phyloP scores from a whole-genome alignment of 2,797 vertebrate genomes.

The Rhabdophis nuchalis region DNA sequence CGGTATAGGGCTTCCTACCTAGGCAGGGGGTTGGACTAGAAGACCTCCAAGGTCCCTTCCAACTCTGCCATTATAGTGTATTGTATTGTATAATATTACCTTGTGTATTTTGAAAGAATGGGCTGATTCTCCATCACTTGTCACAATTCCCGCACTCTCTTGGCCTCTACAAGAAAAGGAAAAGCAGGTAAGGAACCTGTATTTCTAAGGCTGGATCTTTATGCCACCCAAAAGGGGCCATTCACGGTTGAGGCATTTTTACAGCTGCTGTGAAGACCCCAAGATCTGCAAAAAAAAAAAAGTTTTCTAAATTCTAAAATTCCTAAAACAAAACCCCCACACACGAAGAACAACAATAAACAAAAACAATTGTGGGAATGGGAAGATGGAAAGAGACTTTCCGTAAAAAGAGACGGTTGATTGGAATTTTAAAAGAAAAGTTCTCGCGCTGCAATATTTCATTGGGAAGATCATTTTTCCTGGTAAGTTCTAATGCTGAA shows the following conservation, averaged over 20 bases:
- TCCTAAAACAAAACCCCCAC: neutral
- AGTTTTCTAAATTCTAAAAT: neutral
- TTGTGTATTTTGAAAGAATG: slow-evolving; percentile 87
- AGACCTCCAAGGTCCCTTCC: too few species aligned
- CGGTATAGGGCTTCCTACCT: too few species aligned
- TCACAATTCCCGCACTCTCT: slow-evolving; percentile 95
- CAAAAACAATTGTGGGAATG: neutral
- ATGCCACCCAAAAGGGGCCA: neutral
- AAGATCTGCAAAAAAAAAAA: neutral
- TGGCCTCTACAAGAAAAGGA: slow-evolving; percentile 81
- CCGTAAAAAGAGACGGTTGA: neutral
- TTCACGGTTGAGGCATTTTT: neutral
- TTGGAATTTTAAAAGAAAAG: neutral
- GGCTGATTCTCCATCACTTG: slow-evolving; percentile 85
- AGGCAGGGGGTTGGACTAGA: too few species aligned
- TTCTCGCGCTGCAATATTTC: neutral
- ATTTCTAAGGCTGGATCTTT: neutral
- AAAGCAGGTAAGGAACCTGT: neutral
- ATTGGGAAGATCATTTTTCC: neutral
- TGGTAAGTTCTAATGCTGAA: neutral
- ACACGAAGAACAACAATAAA: neutral
- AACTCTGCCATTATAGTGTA: too few species aligned
- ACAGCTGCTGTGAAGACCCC: neutral
- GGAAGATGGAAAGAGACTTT: neutral
- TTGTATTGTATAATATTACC: too few species aligned